Conservation (phyloP, 2,888 invertebrate species). For the Sphinx pinastri region DNA sequence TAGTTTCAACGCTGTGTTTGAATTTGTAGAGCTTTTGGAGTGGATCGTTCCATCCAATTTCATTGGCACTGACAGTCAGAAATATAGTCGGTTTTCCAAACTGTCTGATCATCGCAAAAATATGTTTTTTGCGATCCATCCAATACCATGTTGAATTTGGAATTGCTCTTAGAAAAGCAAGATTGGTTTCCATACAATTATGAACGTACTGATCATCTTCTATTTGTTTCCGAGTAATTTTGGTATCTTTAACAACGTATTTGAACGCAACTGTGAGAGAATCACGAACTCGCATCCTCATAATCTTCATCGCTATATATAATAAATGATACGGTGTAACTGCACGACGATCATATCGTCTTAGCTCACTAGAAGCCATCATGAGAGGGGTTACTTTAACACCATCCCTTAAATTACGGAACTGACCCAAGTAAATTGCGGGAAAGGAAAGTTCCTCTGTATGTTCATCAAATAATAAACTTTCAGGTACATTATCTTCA, state of each 20-base stretch:
- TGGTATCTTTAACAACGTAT: constrained; percentile 44
- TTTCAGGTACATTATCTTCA: constrained; percentile 38
- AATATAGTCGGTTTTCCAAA: constrained; percentile 58
- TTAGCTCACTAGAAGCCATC: constrained; percentile 45
- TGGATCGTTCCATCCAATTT: constrained; percentile 53
- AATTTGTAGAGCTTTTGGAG: constrained; percentile 52
- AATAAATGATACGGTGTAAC: constrained; percentile 55
- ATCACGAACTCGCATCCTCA: constrained; percentile 42
- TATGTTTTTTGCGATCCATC: constrained; percentile 54
- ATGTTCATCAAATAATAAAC: constrained; percentile 52
- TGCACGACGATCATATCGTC: constrained; percentile 50
- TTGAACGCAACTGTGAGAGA: constrained; percentile 38
- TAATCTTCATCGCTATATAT: constrained; percentile 61
- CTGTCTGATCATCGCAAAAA: constrained; percentile 64
- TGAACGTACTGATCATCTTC: constrained; percentile 47
- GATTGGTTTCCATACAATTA: constrained; percentile 49
- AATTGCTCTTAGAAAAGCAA: constrained; percentile 54
- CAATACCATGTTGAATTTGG: constrained; percentile 61
- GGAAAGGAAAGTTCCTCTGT: constrained; percentile 62
- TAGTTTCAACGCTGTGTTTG: constrained; percentile 40
- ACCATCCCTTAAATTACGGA: constrained; percentile 23
- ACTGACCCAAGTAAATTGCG: constrained; percentile 38
- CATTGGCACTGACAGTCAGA: constrained; percentile 61
- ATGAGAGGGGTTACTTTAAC: constrained; percentile 24
- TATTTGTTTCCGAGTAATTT: constrained; percentile 50